Percentiles rank a stretch among this genome's conserved stretches.
Evolutionary conservation across 2,797 vertebrate species (phyloP).

Genomic region (Trematomus bernacchii): DNA sequence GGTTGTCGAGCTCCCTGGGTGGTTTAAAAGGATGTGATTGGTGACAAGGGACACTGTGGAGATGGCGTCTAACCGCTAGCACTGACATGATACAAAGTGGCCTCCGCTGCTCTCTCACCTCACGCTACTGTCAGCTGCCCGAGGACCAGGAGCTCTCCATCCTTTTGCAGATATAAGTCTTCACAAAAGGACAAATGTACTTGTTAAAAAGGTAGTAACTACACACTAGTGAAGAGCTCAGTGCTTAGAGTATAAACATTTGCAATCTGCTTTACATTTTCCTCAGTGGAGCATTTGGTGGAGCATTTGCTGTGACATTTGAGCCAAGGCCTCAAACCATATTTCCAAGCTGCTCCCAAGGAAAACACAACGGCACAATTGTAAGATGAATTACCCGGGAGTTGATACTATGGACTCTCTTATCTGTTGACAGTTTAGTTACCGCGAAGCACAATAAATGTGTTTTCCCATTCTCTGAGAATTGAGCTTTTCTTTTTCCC

Average conservation of each 20-base stretch:
- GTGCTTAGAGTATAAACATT: neutral
- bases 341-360: conserved; percentile 90
- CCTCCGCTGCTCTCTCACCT: conserved; percentile 79
- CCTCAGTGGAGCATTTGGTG: conserved; percentile 79
- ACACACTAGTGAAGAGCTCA: conserved; percentile 12
- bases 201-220: conserved; percentile 33
- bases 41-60: conserved; percentile 82
- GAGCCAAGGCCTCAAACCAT: conserved; percentile 91
- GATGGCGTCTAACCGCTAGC: conserved; percentile 73
- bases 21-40: conserved; percentile 84
- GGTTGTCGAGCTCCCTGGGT: conserved; percentile 77
- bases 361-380: conserved; percentile 86
- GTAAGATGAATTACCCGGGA: conserved; percentile 82
- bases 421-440: conserved; percentile 89
- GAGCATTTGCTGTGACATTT: conserved; percentile 90
- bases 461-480: conserved; percentile 86
- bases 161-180: conserved; percentile 56
- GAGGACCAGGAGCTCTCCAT: conserved; percentile 55
- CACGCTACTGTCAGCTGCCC: conserved; percentile 75
- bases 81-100: conserved; percentile 85
- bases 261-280: conserved; percentile 58
- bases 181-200: conserved; percentile 42
- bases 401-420: conserved; percentile 84
- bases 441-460: conserved; percentile 85
- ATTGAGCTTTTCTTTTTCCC: conserved; percentile 85